Conservation (phyloP, 1,140 invertebrate genomes). For the Cyphomyrmex costatus region DNA sequence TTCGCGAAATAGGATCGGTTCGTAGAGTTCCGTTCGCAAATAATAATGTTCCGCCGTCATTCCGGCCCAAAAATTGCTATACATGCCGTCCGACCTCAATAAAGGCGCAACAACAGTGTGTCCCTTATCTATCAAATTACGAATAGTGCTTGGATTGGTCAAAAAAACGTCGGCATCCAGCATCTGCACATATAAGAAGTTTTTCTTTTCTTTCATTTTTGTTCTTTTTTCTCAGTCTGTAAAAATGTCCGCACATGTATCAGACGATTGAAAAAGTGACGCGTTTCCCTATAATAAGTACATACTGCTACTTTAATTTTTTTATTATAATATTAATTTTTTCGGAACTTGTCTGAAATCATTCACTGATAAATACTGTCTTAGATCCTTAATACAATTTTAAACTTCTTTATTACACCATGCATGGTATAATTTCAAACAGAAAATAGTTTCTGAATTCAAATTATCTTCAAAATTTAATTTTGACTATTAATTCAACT, state of each 20-base stretch:
- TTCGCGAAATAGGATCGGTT: slow-evolving; percentile 92
- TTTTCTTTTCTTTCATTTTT: not conserved
- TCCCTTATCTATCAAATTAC: slow-evolving; percentile 90
- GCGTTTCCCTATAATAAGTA: too few species aligned
- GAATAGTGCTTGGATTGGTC: slow-evolving; percentile 91
- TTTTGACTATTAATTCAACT: too few species aligned
- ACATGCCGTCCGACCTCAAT: slow-evolving; percentile 94
- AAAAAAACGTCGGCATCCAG: slow-evolving; percentile 96
- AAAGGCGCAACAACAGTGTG: slow-evolving; percentile 93
- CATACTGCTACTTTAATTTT: too few species aligned
- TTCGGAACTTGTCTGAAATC: too few species aligned
- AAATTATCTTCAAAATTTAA: too few species aligned
- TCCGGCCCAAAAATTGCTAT: slow-evolving; percentile 98
- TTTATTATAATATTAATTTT: too few species aligned
- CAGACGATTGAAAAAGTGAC: not conserved
- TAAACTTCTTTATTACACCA: too few species aligned
- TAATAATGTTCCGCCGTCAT: slow-evolving; percentile 97
- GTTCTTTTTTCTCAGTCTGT: not conserved
- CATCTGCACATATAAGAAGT: slow-evolving; percentile 89
- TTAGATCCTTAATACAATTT: too few species aligned
- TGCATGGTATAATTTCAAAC: too few species aligned
- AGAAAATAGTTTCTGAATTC: too few species aligned
- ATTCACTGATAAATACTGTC: too few species aligned
- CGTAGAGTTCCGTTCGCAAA: slow-evolving; percentile 94
- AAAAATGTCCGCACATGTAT: not conserved